Evolutionary conservation across 2,888 invertebrate species (phyloP).

Genomic region (Stomorhina lunata): DNA sequence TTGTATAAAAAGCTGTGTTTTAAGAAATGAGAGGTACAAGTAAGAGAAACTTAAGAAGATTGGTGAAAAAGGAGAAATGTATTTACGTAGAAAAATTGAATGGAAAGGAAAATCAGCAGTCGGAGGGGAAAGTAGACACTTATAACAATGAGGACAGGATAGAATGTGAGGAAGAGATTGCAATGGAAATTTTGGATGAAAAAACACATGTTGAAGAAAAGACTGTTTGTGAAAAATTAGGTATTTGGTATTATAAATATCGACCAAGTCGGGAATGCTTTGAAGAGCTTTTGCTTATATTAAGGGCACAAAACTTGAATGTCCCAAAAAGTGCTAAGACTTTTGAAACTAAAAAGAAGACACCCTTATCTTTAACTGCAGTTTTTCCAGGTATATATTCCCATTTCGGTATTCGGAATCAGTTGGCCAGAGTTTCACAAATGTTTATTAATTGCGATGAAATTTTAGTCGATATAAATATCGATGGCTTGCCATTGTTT

Average conservation of each 20-base stretch:
- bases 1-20: too few relatives aligned
- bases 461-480: background rate
- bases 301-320: background rate
- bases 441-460: background rate
- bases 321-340: background rate
- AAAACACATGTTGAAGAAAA: background rate
- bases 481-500: background rate
- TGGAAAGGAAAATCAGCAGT: too few relatives aligned
- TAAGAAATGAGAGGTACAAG: too few relatives aligned
- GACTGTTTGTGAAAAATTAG: background rate
- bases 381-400: background rate
- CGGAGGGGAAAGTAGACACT: too few relatives aligned
- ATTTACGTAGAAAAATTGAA: too few relatives aligned
- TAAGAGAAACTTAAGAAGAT: too few relatives aligned
- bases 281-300: background rate
- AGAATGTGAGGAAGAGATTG: too few relatives aligned
- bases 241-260: conserved; percentile 3
- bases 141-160: too few relatives aligned
- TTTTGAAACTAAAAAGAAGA: conserved; percentile 5
- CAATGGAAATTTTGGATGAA: background rate
- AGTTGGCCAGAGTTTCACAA: background rate
- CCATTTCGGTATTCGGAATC: background rate
- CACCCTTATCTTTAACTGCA: background rate
- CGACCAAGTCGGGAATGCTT: background rate
- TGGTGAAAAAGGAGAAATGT: too few relatives aligned